phyloP scores from a whole-genome alignment of 2,797 vertebrate genomes.

The Falco cherrug region DNA sequence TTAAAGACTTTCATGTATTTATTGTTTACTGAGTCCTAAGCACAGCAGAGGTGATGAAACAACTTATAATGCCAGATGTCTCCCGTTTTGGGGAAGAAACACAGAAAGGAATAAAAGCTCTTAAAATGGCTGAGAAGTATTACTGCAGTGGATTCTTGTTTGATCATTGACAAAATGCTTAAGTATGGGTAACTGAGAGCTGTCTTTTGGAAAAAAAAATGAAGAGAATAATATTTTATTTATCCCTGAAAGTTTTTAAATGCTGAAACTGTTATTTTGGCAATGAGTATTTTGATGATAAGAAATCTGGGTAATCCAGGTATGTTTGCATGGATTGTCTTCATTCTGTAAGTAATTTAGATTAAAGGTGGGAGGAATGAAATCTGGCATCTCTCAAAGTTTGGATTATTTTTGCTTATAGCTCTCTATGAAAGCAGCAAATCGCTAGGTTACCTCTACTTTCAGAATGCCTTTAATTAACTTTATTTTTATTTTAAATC shows the following conservation, averaged over 20 bases:
- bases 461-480: slow-evolving; percentile 13
- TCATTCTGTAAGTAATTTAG: not conserved
- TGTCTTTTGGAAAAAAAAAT: not conserved
- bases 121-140: not conserved
- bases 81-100: not conserved
- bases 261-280: not conserved
- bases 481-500: slow-evolving; percentile 12
- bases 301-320: not conserved
- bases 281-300: not conserved
- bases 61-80: not conserved
- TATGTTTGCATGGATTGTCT: not conserved
- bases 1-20: not conserved
- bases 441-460: not conserved
- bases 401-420: not conserved
- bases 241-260: not conserved
- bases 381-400: not conserved
- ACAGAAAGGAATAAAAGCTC: not conserved
- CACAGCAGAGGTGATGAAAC: not conserved
- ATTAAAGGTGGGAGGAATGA: not conserved
- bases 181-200: not conserved
- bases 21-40: not conserved
- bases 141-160: not conserved
- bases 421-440: not conserved
- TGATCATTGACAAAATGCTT: not conserved
- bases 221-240: not conserved